Conservation (phyloP, 2,888 invertebrate genomes). For the Lampropteryx suffumata region DNA sequence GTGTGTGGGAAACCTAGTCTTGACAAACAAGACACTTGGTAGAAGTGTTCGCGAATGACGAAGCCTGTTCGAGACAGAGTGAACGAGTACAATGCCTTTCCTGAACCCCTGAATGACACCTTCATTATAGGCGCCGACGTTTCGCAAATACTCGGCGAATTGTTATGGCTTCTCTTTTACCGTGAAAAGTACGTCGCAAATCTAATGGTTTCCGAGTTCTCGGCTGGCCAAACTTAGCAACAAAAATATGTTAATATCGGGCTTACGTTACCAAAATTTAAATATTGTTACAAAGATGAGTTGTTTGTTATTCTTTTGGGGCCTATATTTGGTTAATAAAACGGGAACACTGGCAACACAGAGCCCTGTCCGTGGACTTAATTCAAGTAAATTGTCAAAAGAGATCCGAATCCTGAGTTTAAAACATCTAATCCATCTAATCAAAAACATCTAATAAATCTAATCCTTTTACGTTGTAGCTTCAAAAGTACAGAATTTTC, state of each 20-base stretch:
- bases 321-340: conserved; percentile 11
- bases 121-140: conserved; percentile 69
- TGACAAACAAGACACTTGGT: conserved; percentile 42
- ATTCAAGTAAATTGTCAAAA: conserved; percentile 10
- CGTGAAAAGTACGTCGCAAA: conserved; percentile 44
- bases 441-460: not conserved
- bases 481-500: conserved; percentile 2
- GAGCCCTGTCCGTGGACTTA: conserved; percentile 1
- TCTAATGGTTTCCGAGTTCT: conserved; percentile 41
- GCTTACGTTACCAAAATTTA: conserved; percentile 38
- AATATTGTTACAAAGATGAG: conserved; percentile 30
- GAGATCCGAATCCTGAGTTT: conserved; percentile 3
- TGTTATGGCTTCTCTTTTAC: conserved; percentile 48
- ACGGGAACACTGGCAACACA: conserved; percentile 4
- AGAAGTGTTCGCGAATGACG: conserved; percentile 46
- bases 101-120: conserved; percentile 64
- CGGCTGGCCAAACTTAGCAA: conserved; percentile 36
- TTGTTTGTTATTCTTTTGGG: conserved; percentile 7
- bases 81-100: conserved; percentile 58
- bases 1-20: no score
- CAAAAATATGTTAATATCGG: conserved; percentile 44
- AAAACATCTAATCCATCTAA: no score
- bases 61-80: conserved; percentile 44
- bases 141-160: conserved; percentile 62
- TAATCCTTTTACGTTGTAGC: not conserved